A percentile compares a stretch with the other conserved stretches of the same genome.
Evolutionary conservation across 1,140 invertebrate genomes (phyloP).

Genomic region (Bombus affinis): DNA sequence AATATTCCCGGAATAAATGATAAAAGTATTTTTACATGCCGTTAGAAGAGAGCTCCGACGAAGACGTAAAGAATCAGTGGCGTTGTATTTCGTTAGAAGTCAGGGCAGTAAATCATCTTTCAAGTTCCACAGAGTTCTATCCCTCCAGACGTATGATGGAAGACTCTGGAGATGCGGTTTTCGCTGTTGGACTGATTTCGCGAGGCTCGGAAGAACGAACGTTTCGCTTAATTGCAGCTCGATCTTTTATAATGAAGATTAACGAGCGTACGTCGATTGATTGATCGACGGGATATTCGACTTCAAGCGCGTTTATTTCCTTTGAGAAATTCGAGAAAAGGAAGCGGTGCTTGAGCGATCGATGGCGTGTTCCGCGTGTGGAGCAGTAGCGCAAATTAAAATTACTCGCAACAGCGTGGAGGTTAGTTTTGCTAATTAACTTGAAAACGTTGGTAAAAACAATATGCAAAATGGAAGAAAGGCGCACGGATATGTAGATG

Average conservation of each 20-base stretch:
- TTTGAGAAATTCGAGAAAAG: neutral
- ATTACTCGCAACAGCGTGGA: neutral
- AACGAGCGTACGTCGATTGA: conserved; percentile 39
- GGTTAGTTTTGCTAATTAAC: neutral
- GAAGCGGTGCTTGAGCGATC: neutral
- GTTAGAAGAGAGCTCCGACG: too few species aligned
- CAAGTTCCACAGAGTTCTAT: conserved; percentile 28
- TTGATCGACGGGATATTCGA: conserved; percentile 42
- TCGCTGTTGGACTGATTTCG: conserved; percentile 33
- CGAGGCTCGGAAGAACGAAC: conserved; percentile 14
- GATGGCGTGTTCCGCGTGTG: neutral
- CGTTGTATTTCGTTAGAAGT: neutral
- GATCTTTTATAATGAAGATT: conserved; percentile 61
- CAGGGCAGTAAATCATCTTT: conserved; percentile 38
- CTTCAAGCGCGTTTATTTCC: conserved; percentile 19
- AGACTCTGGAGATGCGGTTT: conserved; percentile 9
- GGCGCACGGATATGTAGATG: neutral
- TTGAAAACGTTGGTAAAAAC: neutral
- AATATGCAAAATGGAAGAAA: neutral
- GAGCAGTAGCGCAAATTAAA: neutral
- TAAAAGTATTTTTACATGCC: neutral
- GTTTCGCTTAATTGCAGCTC: conserved; percentile 63
- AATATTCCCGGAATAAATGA: too few species aligned
- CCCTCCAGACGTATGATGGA: conserved; percentile 41
- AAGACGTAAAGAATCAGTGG: neutral